phyloP scores from a whole-genome alignment of 2,888 invertebrate species.

The Metellina segmentata region DNA sequence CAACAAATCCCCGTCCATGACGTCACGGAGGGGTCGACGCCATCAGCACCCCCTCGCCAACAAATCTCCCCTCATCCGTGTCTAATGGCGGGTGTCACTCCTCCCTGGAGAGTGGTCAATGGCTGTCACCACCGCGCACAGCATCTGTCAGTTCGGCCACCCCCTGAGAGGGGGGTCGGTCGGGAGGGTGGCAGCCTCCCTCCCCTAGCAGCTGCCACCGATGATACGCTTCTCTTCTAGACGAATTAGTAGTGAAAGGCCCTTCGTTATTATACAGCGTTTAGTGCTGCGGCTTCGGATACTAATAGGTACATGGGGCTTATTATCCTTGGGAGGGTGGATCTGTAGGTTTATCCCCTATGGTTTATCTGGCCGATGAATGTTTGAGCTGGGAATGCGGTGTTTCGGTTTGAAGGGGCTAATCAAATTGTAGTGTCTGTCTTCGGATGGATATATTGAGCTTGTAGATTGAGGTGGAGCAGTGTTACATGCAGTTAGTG shows the following conservation, averaged over 20 bases:
- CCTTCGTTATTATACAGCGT: conserved; percentile 61
- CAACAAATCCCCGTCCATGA: conserved; percentile 31
- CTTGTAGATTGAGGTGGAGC: no score
- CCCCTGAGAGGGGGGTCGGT: neutral
- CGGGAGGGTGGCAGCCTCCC: neutral
- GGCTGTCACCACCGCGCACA: conserved; percentile 54
- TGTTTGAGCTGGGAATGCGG: neutral
- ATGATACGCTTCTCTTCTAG: conserved; percentile 53
- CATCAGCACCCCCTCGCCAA: conserved; percentile 12
- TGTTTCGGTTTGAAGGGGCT: neutral
- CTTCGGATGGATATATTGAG: no score
- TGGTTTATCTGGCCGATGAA: neutral
- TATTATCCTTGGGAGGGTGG: conserved; percentile 16
- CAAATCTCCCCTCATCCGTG: conserved; percentile 60
- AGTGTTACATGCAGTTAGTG: no score
- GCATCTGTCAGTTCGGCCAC: conserved; percentile 59
- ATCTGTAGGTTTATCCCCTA: neutral
- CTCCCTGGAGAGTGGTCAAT: conserved; percentile 46
- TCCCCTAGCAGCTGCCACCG: conserved; percentile 38
- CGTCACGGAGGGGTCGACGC: conserved; percentile 9
- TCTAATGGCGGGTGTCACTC: conserved; percentile 64
- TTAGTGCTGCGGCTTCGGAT: conserved; percentile 50
- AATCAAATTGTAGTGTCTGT: neutral
- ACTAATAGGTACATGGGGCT: conserved; percentile 55
- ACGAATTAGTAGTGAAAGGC: neutral